Base-by-base conservation (phyloP, 2,113 vertebrate genomes). In the Eptesicus fuscus region DNA sequence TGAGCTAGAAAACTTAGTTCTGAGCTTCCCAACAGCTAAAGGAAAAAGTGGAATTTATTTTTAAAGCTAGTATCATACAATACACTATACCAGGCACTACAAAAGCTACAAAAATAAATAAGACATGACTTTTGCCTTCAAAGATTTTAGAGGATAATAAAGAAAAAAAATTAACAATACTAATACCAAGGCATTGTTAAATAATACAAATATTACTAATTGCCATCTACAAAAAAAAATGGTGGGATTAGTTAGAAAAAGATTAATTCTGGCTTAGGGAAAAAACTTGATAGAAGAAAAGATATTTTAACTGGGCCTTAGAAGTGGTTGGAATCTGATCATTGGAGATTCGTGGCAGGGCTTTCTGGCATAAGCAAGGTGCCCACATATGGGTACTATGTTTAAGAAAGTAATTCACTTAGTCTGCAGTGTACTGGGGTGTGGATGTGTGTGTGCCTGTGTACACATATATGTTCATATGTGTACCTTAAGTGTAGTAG, bases 211-310 rank as follows among this genome's bases (percentile, higher is more conserved):
- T 63, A 53, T 23, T 74, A 69, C 44, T 47, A 65, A n/a, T 80
- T n/a, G 40, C 10, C 5, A 73, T 91, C 35, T 88, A 65, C 14
- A 94, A 94, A 49, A 90, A 71, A 71, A 90, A 73, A n/a, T n/a
- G 3, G 53, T 13, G 2, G 25, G 20, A 37, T 4, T 18, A 59
- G 22, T 18, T 17, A 89, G 20, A 30, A 35, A 8, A 78, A 65
- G 32, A 80, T 70, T 42, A 83, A 49, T 42, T 77, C 18, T 70
- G 37, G 18, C 23, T 88, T 77, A 94, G 51, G 47, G n/a, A 59
- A 82, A 84, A 93, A 25, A 42, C 35, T 51, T 35, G 17, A 16
- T 20, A 11, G 20, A 79, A 76, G 53, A 86, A 86, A 65, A 4
- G 17, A n/a, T 80, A 44, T 85, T 83, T 88, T 44, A 67, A 85